These are phyloP conservation scores for Turritopsis rubra DNA, from an alignment of 30 jellyfish, hydroid and myxozoan species.

Conservation along the genomic window DNA sequence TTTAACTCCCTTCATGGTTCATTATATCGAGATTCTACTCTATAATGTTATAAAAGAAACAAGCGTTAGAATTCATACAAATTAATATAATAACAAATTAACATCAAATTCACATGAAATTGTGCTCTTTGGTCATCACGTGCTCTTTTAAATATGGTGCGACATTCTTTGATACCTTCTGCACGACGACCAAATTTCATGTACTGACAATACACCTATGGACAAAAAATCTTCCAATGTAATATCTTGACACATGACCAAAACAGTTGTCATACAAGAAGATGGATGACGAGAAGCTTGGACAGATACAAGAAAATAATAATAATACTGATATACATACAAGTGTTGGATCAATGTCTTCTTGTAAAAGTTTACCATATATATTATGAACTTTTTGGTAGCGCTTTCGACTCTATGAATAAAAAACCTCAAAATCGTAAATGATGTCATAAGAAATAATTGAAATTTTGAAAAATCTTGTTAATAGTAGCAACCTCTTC, in stretches of 20 bases:
- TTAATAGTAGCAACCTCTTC: constrained; percentile 67
- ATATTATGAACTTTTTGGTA: constrained; percentile 64
- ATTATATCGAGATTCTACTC: too few species aligned
- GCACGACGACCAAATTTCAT: constrained; percentile 91
- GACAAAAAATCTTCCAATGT: background rate
- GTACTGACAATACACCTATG: constrained; percentile 70
- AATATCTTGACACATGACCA: too few species aligned
- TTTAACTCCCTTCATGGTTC: too few species aligned
- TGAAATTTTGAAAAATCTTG: background rate
- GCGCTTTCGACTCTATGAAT: constrained; percentile 79
- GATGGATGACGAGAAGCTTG: too few species aligned
- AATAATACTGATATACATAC: constrained; percentile 41
- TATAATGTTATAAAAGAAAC: too few species aligned
- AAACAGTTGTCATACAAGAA: too few species aligned
- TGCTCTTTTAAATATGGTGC: constrained; percentile 68
- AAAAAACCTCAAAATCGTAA: background rate
- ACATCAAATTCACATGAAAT: constrained; percentile 52
- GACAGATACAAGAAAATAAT: background rate
- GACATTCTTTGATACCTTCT: constrained; percentile 86
- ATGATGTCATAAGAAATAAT: background rate
- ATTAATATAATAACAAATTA: background rate
- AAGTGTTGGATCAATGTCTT: constrained; percentile 72
- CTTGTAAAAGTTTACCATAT: constrained; percentile 47
- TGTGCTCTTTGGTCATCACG: constrained; percentile 70
- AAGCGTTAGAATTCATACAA: background rate